phyloP scores from a whole-genome alignment of 2,797 vertebrate genomes.

The Fistularia tabacaria region DNA sequence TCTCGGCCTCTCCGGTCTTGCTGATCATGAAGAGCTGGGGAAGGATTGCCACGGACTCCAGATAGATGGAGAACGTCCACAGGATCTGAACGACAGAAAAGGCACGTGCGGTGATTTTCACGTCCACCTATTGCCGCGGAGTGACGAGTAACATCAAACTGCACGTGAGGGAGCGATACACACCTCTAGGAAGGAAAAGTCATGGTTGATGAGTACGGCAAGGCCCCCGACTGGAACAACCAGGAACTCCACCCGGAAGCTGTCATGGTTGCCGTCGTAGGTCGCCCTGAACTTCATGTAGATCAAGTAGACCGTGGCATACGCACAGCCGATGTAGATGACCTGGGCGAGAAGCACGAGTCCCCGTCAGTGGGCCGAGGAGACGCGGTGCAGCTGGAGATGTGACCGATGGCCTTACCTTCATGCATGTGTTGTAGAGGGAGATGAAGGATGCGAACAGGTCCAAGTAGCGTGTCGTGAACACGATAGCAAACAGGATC shows the following conservation, averaged over 20 bases:
- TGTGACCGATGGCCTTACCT: constrained; percentile 74
- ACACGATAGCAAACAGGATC: constrained; percentile 95
- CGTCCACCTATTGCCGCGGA: background rate
- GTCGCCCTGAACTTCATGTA: constrained; percentile 96
- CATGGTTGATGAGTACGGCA: constrained; percentile 93
- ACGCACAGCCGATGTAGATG: constrained; percentile 93
- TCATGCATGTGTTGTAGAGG: constrained; percentile 96
- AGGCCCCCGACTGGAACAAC: constrained; percentile 94
- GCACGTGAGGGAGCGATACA: background rate
- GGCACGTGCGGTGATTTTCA: no score
- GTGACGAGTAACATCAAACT: background rate
- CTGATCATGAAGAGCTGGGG: constrained; percentile 99
- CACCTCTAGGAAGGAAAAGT: constrained; percentile 94
- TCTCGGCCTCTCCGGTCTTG: constrained; percentile 98
- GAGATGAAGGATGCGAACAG: constrained; percentile 96
- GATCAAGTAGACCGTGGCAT: constrained; percentile 94
- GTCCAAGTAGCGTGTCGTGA: constrained; percentile 97
- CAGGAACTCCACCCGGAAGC: constrained; percentile 94
- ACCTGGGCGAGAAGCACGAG: constrained; percentile 68
- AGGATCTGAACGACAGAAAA: constrained; percentile 79
- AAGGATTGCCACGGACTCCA: constrained; percentile 96
- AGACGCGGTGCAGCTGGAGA: background rate
- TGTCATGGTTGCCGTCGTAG: constrained; percentile 98
- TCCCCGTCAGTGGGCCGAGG: background rate
- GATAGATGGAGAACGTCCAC: constrained; percentile 99